Evolutionary conservation across 2,888 invertebrate genomes (phyloP).

Genomic region (Venustoraphidia nigricollis): DNA sequence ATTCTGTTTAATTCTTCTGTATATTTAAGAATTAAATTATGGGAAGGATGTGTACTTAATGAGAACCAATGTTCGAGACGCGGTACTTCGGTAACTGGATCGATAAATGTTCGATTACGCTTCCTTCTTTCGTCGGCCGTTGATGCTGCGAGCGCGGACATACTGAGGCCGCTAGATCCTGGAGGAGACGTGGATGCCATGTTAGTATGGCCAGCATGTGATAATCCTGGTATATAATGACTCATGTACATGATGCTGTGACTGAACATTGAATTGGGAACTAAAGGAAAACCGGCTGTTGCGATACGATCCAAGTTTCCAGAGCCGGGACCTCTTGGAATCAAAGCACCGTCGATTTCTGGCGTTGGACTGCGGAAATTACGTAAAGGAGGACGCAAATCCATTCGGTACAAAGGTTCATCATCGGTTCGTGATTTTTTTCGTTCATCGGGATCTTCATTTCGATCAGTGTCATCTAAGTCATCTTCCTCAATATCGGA

Average conservation of each 20-base stretch:
- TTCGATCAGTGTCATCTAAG: constrained; percentile 22
- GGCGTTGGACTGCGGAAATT: constrained; percentile 15
- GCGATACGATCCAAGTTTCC: constrained; percentile 27
- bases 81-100: constrained; percentile 95
- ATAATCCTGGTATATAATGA: constrained; percentile 58
- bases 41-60: constrained; percentile 96
- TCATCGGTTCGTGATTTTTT: constrained; percentile 20
- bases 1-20: constrained; percentile 94
- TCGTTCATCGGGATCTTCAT: constrained; percentile 21
- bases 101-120: constrained; percentile 96
- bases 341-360: constrained; percentile 14
- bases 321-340: constrained; percentile 17
- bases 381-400: constrained; percentile 25
- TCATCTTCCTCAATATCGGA: constrained; percentile 38
- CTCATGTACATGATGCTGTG: constrained; percentile 88
- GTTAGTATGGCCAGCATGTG: constrained; percentile 23
- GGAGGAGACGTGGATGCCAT: constrained; percentile 35
- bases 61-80: constrained; percentile 91
- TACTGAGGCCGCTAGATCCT: constrained; percentile 42
- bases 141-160: constrained; percentile 39
- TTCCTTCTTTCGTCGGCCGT: constrained; percentile 79
- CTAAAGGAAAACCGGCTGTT: constrained; percentile 51
- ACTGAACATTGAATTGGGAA: constrained; percentile 77
- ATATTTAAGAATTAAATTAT: constrained; percentile 93
- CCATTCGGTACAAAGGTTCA: constrained; percentile 25